Evolutionary conservation across 1,140 invertebrate species (phyloP).

Genomic region (Ericerus pela): DNA sequence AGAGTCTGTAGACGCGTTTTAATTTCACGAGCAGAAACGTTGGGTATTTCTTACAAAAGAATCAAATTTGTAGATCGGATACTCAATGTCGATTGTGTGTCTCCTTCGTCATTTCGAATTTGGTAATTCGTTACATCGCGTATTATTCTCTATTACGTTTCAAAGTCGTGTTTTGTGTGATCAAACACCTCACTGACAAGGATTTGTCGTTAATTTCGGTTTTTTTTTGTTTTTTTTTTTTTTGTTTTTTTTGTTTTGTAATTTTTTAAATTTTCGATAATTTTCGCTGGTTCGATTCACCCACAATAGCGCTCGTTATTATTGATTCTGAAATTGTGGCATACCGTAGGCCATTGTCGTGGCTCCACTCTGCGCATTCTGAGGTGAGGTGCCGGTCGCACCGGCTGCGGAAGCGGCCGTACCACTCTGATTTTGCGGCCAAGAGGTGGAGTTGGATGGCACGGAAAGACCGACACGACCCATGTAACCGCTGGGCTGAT

Average conservation of each 20-base stretch:
- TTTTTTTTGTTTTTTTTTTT: not conserved
- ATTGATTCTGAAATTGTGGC: slow-evolving; percentile 7
- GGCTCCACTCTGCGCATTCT: slow-evolving; percentile 2
- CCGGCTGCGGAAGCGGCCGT: no score
- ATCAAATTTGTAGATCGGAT: no score
- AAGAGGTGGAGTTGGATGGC: not conserved
- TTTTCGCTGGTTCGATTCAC: not conserved
- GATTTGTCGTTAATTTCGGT: not conserved
- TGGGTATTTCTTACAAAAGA: no score
- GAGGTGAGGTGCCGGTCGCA: slow-evolving; percentile 4
- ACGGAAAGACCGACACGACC: not conserved
- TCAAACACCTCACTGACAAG: not conserved
- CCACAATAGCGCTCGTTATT: not conserved
- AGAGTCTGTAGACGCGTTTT: no score
- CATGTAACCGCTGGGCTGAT: not conserved
- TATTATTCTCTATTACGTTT: no score
- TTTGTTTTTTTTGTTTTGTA: not conserved
- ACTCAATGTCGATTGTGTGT: no score
- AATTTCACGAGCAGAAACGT: no score
- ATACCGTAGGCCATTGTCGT: slow-evolving; percentile 5
- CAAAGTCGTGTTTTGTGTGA: no score
- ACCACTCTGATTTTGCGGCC: not conserved
- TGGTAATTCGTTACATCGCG: no score
- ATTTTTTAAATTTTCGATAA: not conserved
- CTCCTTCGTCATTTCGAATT: no score